phyloP scores from a whole-genome alignment of 2,888 invertebrate species.

The Trissoscelio sp. region DNA sequence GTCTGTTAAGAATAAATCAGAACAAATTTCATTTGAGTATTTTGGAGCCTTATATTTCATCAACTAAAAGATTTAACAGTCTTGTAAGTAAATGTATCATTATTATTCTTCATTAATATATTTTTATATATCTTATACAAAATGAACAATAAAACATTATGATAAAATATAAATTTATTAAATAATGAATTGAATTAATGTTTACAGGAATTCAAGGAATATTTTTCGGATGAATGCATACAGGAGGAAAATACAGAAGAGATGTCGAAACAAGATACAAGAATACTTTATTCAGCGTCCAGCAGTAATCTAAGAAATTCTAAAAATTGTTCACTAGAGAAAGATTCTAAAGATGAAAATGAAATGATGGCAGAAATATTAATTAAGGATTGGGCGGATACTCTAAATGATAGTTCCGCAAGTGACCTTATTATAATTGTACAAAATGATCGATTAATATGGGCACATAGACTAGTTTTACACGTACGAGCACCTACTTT shows the following conservation, averaged over 20 bases:
- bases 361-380: conserved; percentile 45
- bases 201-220: conserved; percentile 17
- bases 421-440: conserved; percentile 83
- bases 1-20: conserved; percentile 59
- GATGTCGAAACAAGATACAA: neutral
- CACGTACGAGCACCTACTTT: conserved; percentile 82
- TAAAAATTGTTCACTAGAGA: neutral
- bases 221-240: neutral
- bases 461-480: conserved; percentile 83
- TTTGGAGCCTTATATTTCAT: too few species aligned
- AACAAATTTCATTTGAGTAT: too few species aligned
- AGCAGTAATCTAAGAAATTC: too few species aligned
- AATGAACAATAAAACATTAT: too few species aligned
- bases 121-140: too few species aligned
- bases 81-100: neutral
- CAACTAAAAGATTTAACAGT: neutral
- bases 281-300: neutral
- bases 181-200: too few species aligned
- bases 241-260: neutral
- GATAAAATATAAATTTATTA: neutral
- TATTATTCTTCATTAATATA: too few species aligned
- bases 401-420: conserved; percentile 79
- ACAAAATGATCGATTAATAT: conserved; percentile 80
- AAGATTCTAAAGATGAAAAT: neutral
- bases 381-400: conserved; percentile 78